Percentiles rank a stretch among this genome's conserved stretches.
phyloP scores from a whole-genome alignment of 2,113 vertebrate genomes.

The Syrmaticus mikado region DNA sequence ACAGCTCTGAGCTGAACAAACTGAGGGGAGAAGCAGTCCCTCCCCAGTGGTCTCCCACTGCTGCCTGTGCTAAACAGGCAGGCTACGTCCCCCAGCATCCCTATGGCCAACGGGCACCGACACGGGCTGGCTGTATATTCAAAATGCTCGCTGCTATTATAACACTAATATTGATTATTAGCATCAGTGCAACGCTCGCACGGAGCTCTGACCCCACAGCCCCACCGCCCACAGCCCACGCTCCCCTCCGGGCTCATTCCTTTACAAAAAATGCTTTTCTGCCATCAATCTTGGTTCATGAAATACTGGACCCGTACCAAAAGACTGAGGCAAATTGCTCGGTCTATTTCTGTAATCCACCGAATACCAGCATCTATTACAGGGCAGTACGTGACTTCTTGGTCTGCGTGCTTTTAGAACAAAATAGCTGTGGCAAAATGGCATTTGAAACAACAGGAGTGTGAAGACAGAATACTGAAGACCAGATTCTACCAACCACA shows the following conservation, averaged over 20 bases:
- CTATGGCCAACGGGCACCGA: neutral
- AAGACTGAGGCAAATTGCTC: neutral
- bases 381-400: neutral
- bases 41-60: neutral
- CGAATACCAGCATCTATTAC: neutral
- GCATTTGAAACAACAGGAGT: rapidly evolving
- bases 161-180: too few species aligned
- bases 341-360: neutral
- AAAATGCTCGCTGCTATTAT: too few species aligned
- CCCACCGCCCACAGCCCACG: neutral
- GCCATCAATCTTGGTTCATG: rapidly evolving
- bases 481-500: rapidly evolving
- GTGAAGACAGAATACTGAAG: rapidly evolving
- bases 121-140: too few species aligned
- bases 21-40: neutral
- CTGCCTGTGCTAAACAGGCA: too few species aligned
- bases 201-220: rapidly evolving
- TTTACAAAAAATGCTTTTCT: rapidly evolving
- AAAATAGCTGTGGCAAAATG: neutral
- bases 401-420: neutral
- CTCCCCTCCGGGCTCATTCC: rapidly evolving
- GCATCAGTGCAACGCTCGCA: too few species aligned
- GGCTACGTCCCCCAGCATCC: neutral
- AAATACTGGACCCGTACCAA: neutral
- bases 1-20: neutral